Evolutionary conservation across 2,888 invertebrate species (phyloP).

Genomic region (Hermaeophaga mercurialis): DNA sequence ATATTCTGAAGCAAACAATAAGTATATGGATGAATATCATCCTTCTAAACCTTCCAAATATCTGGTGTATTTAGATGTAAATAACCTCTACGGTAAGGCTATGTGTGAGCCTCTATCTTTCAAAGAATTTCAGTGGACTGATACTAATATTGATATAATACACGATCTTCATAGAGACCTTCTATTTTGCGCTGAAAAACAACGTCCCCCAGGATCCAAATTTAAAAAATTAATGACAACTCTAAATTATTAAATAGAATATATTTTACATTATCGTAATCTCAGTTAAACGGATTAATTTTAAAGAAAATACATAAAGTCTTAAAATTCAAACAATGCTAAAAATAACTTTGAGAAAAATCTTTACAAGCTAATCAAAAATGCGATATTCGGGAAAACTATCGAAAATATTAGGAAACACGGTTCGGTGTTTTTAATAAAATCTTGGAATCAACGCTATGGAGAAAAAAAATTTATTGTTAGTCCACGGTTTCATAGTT

Average conservation of each 20-base stretch:
- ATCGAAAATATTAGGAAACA: constrained; percentile 52
- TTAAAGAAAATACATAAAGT: constrained; percentile 47
- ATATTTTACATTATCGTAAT: constrained; percentile 24
- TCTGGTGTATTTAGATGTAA: too few relatives aligned
- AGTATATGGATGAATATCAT: too few relatives aligned
- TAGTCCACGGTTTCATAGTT: constrained; percentile 31
- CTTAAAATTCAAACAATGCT: constrained; percentile 50
- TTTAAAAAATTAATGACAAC: constrained; percentile 37
- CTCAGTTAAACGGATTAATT: constrained; percentile 40
- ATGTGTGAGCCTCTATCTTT: too few relatives aligned
- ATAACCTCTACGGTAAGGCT: too few relatives aligned
- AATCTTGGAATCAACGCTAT: constrained; percentile 38
- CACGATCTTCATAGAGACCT: constrained; percentile 47
- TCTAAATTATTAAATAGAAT: constrained; percentile 40
- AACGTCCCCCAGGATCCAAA: constrained; percentile 32
- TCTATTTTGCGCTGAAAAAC: constrained; percentile 40
- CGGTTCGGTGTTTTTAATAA: constrained; percentile 46
- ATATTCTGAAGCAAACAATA: too few relatives aligned
- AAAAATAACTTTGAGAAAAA: constrained; percentile 34
- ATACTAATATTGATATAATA: too few relatives aligned
- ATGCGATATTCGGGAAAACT: constrained; percentile 47
- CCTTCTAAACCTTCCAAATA: too few relatives aligned
- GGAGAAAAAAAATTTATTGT: constrained; percentile 32
- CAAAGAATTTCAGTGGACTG: too few relatives aligned
- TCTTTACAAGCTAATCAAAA: constrained; percentile 9